Evolutionary conservation across 2,113 vertebrate species (phyloP).

Genomic region (Perca flavescens): DNA sequence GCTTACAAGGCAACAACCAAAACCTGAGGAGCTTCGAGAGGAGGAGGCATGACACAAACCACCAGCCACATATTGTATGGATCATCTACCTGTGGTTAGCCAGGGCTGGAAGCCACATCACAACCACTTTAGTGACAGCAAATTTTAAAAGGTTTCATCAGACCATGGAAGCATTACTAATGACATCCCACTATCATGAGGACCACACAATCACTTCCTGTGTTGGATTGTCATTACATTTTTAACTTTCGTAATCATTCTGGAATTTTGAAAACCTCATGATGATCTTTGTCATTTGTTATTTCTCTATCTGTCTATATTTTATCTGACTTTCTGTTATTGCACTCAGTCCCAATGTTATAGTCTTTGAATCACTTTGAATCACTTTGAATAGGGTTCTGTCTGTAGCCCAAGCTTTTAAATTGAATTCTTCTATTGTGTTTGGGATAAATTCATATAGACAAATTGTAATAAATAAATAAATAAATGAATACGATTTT

Average conservation of each 20-base stretch:
- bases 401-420: neutral
- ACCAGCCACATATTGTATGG: slow-evolving; percentile 12
- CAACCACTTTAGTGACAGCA: slow-evolving; percentile 34
- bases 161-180: slow-evolving; percentile 21
- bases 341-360: neutral
- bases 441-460: too few relatives aligned
- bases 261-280: neutral
- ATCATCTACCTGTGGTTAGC: slow-evolving; percentile 41
- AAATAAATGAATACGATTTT: too few relatives aligned
- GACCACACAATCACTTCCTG: neutral
- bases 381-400: neutral
- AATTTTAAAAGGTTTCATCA: slow-evolving; percentile 37
- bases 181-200: neutral
- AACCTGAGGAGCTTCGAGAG: slow-evolving; percentile 28
- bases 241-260: neutral
- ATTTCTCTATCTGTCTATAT: neutral
- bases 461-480: too few relatives aligned
- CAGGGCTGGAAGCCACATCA: slow-evolving; percentile 1
- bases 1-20: slow-evolving; percentile 57
- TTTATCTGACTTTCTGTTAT: neutral
- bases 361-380: neutral
- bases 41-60: slow-evolving; percentile 26
- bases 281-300: neutral
- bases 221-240: neutral
- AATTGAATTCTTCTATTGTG: too few relatives aligned